These are phyloP conservation scores for Pediacus dermestoides DNA, from an alignment of 2,888 invertebrate species.

Conservation along the genomic window DNA sequence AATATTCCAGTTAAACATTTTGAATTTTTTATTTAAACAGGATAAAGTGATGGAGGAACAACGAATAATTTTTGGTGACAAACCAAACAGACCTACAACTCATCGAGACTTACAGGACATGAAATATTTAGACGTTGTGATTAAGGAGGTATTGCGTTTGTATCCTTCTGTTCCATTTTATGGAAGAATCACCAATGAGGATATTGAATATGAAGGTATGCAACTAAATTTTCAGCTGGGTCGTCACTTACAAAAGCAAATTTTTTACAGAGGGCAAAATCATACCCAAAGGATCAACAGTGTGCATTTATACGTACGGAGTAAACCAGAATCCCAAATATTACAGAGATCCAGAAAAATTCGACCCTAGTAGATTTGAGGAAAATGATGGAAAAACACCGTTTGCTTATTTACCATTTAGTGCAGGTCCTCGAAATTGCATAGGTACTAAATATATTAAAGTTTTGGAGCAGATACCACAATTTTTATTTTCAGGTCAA, in stretches of 20 bases:
- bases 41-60: constrained; percentile 43
- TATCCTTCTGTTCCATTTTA: constrained; percentile 40
- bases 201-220: constrained; percentile 24
- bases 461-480: too few relatives aligned
- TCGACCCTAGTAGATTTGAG: constrained; percentile 12
- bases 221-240: too few relatives aligned
- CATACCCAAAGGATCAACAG: neutral
- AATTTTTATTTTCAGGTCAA: constrained; percentile 9
- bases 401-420: constrained; percentile 13
- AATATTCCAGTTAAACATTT: constrained; percentile 1
- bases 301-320: neutral
- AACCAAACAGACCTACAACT: constrained; percentile 26
- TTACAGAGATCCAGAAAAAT: constrained; percentile 9
- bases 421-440: constrained; percentile 15
- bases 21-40: constrained; percentile 33
- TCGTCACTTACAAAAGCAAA: too few relatives aligned
- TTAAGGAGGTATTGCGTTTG: constrained; percentile 39
- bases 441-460: constrained; percentile 9
- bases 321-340: constrained; percentile 9
- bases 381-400: constrained; percentile 10
- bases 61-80: constrained; percentile 37
- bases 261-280: constrained; percentile 4
- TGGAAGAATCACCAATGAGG: constrained; percentile 28
- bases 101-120: constrained; percentile 37
- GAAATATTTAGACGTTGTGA: constrained; percentile 41